These are phyloP conservation scores for Muscicapa striata DNA, from an alignment of 2,797 vertebrate species.

Conservation along the genomic window DNA sequence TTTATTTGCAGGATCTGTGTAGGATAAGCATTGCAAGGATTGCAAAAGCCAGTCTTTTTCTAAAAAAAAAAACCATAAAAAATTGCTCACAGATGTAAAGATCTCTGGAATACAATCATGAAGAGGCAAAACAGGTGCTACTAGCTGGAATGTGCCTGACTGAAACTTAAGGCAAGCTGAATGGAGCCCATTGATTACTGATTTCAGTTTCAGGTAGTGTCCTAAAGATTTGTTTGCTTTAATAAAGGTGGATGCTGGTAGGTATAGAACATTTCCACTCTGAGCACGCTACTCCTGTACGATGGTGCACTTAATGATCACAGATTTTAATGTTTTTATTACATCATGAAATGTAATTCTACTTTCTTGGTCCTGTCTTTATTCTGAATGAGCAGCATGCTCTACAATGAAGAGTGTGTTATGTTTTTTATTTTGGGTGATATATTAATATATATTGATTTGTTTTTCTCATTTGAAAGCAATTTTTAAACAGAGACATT, in stretches of 20 bases:
- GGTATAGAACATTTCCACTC: slow-evolving; percentile 84
- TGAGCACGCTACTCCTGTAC: slow-evolving; percentile 82
- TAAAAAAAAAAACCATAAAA: not conserved
- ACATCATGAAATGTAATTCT: slow-evolving; percentile 81
- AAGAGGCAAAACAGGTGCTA: slow-evolving; percentile 45
- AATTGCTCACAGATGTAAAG: not conserved
- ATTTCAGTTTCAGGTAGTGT: slow-evolving; percentile 29
- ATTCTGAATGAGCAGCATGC: slow-evolving; percentile 70
- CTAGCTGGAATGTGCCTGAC: slow-evolving; percentile 1
- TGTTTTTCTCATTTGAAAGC: slow-evolving; percentile 76
- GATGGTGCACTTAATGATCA: slow-evolving; percentile 84
- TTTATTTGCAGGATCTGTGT: slow-evolving; percentile 67
- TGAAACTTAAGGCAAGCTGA: slow-evolving; percentile 1
- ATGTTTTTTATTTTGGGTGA: slow-evolving; percentile 67
- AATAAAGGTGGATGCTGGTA: slow-evolving; percentile 79
- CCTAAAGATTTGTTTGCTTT: slow-evolving; percentile 52
- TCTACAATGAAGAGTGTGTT: slow-evolving; percentile 75
- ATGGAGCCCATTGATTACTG: not conserved
- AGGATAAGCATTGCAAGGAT: slow-evolving; percentile 61
- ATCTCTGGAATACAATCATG: slow-evolving; percentile 30
- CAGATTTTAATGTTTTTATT: slow-evolving; percentile 80
- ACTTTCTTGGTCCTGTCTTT: slow-evolving; percentile 55
- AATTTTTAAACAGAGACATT: slow-evolving; percentile 55
- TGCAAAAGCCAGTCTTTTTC: slow-evolving; percentile 59
- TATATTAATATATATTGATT: slow-evolving; percentile 82